These are phyloP conservation scores for Lacerta agilis DNA, from an alignment of 2,797 vertebrate genomes.

Conservation along the genomic window DNA sequence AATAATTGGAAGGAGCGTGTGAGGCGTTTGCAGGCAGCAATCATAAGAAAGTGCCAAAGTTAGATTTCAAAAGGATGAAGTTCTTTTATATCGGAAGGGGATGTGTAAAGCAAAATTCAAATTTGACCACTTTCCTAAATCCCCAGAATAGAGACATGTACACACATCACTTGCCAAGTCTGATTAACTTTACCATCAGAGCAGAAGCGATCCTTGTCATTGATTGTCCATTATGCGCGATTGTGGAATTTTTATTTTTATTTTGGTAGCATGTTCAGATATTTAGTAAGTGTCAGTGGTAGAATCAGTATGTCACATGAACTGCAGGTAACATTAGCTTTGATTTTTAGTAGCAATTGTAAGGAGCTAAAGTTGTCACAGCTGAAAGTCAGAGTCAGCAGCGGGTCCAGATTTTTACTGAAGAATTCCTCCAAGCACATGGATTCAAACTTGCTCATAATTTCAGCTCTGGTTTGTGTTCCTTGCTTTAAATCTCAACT, in stretches of 20 bases:
- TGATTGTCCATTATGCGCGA: not conserved
- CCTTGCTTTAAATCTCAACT: not conserved
- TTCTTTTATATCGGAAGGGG: not conserved
- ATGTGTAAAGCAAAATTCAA: not conserved
- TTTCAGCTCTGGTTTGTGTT: not conserved
- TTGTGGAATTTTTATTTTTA: not conserved
- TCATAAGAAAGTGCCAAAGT: slow-evolving; percentile 13
- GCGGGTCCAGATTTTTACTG: not conserved
- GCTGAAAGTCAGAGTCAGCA: not conserved
- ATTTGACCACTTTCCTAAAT: not conserved
- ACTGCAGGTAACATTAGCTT: not conserved
- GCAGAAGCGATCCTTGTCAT: not conserved
- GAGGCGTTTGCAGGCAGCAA: not conserved
- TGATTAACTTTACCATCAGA: not conserved
- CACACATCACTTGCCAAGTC: not conserved
- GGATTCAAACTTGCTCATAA: not conserved
- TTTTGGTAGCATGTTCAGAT: not conserved
- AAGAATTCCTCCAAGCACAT: not conserved
- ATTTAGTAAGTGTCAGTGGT: not conserved
- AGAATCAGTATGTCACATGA: not conserved
- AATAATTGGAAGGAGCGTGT: not conserved
- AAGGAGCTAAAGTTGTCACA: not conserved
- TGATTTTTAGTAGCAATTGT: not conserved
- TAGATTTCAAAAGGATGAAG: too few relatives aligned
- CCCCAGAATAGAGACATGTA: not conserved